These are phyloP conservation scores for Tonatia bakeri DNA, from an alignment of 2,113 vertebrate species.

Conservation along the genomic window DNA sequence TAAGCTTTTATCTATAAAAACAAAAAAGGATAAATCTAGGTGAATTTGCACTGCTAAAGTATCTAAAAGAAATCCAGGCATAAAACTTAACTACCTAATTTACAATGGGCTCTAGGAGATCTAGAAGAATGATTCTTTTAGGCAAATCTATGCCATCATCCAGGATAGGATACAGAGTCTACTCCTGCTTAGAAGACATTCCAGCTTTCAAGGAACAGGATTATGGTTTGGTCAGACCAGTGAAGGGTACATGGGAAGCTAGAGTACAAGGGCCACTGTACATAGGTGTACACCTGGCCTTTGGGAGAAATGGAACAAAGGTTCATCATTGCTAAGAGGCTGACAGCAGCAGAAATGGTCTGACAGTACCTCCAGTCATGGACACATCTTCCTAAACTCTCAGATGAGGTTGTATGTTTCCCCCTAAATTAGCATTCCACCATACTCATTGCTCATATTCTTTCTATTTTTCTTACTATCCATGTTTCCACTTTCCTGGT, in stretches of 20 bases:
- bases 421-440: background rate
- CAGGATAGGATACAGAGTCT: background rate
- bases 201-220: background rate
- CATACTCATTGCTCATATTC: background rate
- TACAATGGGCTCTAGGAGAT: background rate
- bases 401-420: background rate
- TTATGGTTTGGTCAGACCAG: background rate
- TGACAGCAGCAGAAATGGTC: background rate
- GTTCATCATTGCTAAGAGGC: background rate
- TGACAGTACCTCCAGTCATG: background rate
- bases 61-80: background rate
- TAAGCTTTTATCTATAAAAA: background rate
- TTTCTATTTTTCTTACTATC: background rate
- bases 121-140: background rate
- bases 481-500: background rate
- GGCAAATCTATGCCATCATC: background rate
- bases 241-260: background rate
- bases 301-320: background rate
- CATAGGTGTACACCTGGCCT: background rate
- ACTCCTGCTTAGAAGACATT: background rate
- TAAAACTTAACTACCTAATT: background rate
- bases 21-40: background rate
- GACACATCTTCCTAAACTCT: background rate
- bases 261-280: background rate
- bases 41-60: background rate